Conservation (phyloP, 2,888 invertebrate genomes). For the Octonoba sinensis region DNA sequence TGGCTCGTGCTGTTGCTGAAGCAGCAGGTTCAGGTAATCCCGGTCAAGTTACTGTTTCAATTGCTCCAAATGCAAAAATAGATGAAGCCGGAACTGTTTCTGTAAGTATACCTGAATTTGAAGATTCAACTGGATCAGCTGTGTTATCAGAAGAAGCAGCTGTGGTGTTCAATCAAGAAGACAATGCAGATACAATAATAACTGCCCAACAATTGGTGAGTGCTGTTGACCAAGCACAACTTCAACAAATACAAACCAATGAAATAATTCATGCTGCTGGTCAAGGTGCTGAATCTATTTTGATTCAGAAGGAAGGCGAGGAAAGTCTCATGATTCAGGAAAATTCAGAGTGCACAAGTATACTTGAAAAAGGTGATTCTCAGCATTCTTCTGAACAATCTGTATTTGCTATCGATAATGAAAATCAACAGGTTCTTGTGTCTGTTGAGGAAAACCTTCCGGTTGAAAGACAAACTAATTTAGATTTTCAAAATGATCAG, state of each 20-base stretch:
- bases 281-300: conserved; percentile 44
- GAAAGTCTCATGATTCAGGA: conserved; percentile 48
- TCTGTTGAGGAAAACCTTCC: conserved; percentile 36
- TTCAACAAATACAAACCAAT: conserved; percentile 41
- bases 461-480: neutral
- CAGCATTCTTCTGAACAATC: conserved; percentile 43
- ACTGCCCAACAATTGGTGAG: conserved; percentile 52
- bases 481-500: conserved; percentile 22
- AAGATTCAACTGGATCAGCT: conserved; percentile 50
- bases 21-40: conserved; percentile 49
- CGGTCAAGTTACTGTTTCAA: conserved; percentile 57
- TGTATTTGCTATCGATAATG: conserved; percentile 29
- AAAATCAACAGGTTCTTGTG: conserved; percentile 41
- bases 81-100: conserved; percentile 45
- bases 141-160: conserved; percentile 55
- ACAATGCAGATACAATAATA: conserved; percentile 28
- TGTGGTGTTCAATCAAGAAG: conserved; percentile 44
- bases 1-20: conserved; percentile 62
- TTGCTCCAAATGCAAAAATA: conserved; percentile 48
- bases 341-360: neutral
- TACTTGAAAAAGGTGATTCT: conserved; percentile 34
- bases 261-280: conserved; percentile 36
- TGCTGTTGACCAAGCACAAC: conserved; percentile 42
- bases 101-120: conserved; percentile 59
- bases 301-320: conserved; percentile 41